phyloP scores from a whole-genome alignment of 2,888 invertebrate genomes.

The Epistrophella euchroma region DNA sequence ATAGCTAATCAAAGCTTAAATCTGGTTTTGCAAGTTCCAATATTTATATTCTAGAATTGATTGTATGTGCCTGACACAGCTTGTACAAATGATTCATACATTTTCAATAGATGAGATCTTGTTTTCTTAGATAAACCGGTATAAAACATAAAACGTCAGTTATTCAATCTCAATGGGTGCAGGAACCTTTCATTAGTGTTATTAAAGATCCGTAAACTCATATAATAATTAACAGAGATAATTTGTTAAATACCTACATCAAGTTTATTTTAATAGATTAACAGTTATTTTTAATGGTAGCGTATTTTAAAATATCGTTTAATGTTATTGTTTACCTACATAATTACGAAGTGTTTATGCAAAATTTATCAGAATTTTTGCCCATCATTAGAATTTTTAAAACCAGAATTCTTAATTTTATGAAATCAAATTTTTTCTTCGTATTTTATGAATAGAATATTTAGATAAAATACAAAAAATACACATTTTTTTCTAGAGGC shows the following conservation, averaged over 20 bases:
- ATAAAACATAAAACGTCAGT: neutral
- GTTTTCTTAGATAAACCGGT: neutral
- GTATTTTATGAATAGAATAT: neutral
- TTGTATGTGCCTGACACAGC: neutral
- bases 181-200: neutral
- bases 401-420: neutral
- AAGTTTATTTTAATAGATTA: neutral
- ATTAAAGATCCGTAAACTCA: neutral
- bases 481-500: neutral
- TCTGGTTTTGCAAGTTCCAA: slow-evolving; percentile 7
- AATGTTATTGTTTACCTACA: neutral
- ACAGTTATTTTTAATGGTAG: neutral
- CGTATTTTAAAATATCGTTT: neutral
- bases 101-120: neutral
- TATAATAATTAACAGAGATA: neutral
- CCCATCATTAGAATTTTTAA: neutral
- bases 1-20: neutral
- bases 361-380: neutral
- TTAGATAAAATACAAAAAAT: neutral
- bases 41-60: neutral
- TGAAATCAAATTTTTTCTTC: neutral
- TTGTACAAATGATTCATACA: slow-evolving; percentile 7
- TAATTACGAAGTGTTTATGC: neutral
- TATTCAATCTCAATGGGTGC: too few relatives aligned
- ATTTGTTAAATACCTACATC: neutral